Evolutionary conservation across 2,113 vertebrate genomes (phyloP), one percentile per base, ranked within the genome.

Genomic region (Sardina pilchardus): DNA sequence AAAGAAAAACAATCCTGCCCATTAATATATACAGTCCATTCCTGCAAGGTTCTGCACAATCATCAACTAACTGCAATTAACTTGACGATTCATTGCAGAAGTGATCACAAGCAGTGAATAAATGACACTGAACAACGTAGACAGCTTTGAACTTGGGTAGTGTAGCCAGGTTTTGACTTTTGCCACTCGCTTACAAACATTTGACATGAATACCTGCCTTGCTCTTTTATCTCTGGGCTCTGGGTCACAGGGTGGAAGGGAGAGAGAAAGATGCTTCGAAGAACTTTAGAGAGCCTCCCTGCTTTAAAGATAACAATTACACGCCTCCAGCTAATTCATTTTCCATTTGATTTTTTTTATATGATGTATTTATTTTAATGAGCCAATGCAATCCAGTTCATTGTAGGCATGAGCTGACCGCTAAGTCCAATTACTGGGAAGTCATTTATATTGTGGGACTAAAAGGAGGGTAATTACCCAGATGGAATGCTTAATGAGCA

Each of bases 311-410:
- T 90, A 92, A 93, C 91, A 93, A 90, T 91, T 85, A 88, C 88
- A 91, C 30, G 45, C 85, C 47, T 86, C 83, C 85, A 91, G 86
- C 90, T 91, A 90, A 93, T 93, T 92, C 92, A 89, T 92, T 92
- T 91, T 90, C 88, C 85, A 85, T 91, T 81, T 8, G 34, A 91
- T 92, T 90, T 78, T 94, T 71, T 94, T 94, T 89, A 91, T 93
- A 91, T 91, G 89, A 92, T 89, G 90, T 92, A 91, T 94, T 95
- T 93, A 90, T 94, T 94, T 94, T 93, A 94, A 95, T 94, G 94
- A 95, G 92, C 85, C 89, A 63, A 88, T 93, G 90, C 91, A 92
- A 92, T 90, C 89, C 92, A 93, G 89, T 94, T 94, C 92, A 93
- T 94, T 91, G 91, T 89, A 2, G 91, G 71, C 90, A 88, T 89